Evolutionary conservation across 2,888 invertebrate genomes (phyloP), one percentile per base, ranked within the genome.

Genomic region (Tipula unca): DNA sequence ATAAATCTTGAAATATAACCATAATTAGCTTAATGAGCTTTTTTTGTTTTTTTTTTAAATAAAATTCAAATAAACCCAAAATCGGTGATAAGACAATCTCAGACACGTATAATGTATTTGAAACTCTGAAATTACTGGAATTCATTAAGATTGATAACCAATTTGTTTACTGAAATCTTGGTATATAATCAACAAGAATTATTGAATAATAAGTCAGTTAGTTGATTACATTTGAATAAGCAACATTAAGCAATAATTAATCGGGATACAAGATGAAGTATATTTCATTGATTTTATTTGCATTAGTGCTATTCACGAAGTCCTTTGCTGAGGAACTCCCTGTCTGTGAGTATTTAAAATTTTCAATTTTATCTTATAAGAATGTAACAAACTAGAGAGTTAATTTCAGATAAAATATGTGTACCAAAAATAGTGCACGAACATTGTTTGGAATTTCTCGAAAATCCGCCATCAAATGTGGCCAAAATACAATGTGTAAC

Each of bases 141-240:
- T n/a, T 48, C 8, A n/a, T 48, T 48, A 13, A 14, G n/a, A n/a
- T 3, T 48, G 48, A 48, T 48, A 48, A 48, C n/a, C n/a, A 48
- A 48, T 2, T 48, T 48, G 10, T 69, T 69, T 69, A 69, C 20
- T 17, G 48, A 17, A 17, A 17, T 48, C 25, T 69, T 25, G 13
- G 25, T 69, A 69, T 54, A 54, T 69, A 69, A 69, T 25, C 10
- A 25, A 8, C 25, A 69, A 8, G 25, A 10, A 4, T 20, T 69
- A 69, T 25, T 25, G 6, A 69, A 20, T 10, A 69, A 86, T 95
- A 96, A 88, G 94, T 96, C 82, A 92, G 96, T 6, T 94, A 87
- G 92, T 97, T 85, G 95, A 95, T 88, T 98, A 98, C 89, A 91
- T 95, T 0, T 91, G 92, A 87, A 93, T 69, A 14, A 5, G n/a